Percentiles rank a stretch among this genome's conserved stretches.
phyloP scores from a whole-genome alignment of 2,888 invertebrate genomes.

The Cataglyphis livida region DNA sequence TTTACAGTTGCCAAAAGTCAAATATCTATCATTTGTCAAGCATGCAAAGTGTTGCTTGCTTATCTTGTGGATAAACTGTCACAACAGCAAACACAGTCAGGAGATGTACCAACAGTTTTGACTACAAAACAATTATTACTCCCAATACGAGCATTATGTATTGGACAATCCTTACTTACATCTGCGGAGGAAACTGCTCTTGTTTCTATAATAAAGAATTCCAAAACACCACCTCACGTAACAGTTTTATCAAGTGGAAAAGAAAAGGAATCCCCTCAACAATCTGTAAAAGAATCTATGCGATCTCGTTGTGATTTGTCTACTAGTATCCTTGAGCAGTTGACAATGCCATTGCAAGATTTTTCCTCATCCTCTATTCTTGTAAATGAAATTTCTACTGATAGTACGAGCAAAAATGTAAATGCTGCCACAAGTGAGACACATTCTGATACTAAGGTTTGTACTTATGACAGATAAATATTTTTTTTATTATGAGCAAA shows the following conservation, averaged over 20 bases:
- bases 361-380: constrained; percentile 85
- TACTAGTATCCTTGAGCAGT: constrained; percentile 90
- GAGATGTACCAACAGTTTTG: constrained; percentile 81
- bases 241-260: constrained; percentile 86
- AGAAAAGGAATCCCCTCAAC: constrained; percentile 86
- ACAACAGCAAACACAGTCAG: constrained; percentile 80
- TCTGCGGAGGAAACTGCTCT: constrained; percentile 92
- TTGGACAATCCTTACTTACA: constrained; percentile 90
- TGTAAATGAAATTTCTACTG: constrained; percentile 85
- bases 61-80: constrained; percentile 87
- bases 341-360: constrained; percentile 90
- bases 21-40: constrained; percentile 89
- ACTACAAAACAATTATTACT: constrained; percentile 88
- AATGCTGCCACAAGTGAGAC: constrained; percentile 82
- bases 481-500: background rate
- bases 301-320: constrained; percentile 90
- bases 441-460: constrained; percentile 86
- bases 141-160: constrained; percentile 91
- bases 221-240: constrained; percentile 87
- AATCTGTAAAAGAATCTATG: constrained; percentile 87
- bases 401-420: constrained; percentile 85
- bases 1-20: constrained; percentile 89
- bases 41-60: constrained; percentile 89
- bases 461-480: constrained; percentile 52
- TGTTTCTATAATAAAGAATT: constrained; percentile 91